Evolutionary conservation across 2,113 vertebrate genomes (phyloP).

Genomic region (Coregonus clupeaformis): DNA sequence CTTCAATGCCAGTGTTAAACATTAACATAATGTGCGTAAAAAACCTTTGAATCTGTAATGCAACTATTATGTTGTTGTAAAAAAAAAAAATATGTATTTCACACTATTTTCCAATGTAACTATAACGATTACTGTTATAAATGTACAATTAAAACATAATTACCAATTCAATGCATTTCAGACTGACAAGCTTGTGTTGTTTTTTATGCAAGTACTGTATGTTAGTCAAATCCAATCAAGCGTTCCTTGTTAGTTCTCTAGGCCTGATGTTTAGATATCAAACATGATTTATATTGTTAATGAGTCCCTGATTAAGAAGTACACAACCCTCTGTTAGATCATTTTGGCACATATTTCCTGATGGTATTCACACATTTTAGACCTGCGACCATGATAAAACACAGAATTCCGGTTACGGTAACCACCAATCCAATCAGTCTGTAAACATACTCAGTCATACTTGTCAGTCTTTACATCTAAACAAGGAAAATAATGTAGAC

Average conservation of each 20-base stretch:
- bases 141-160: background rate
- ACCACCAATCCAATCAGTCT: background rate
- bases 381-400: background rate
- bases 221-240: no score
- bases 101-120: background rate
- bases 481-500: background rate
- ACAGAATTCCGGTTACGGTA: background rate
- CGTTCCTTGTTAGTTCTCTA: background rate
- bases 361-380: background rate
- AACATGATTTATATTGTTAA: background rate
- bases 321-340: background rate
- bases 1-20: slow-evolving; percentile 15
- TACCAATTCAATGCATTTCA: background rate
- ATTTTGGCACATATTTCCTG: slow-evolving; percentile 1
- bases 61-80: background rate
- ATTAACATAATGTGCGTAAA: slow-evolving; percentile 1
- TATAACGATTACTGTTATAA: background rate
- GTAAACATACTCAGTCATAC: background rate
- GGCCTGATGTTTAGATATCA: background rate
- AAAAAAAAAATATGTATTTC: background rate
- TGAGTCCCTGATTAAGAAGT: background rate
- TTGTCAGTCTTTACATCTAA: slow-evolving; percentile 33
- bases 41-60: background rate
- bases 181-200: background rate
- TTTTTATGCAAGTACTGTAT: no score